Evolutionary conservation across 2,888 invertebrate species (phyloP).

Genomic region (Cetonia aurata): DNA sequence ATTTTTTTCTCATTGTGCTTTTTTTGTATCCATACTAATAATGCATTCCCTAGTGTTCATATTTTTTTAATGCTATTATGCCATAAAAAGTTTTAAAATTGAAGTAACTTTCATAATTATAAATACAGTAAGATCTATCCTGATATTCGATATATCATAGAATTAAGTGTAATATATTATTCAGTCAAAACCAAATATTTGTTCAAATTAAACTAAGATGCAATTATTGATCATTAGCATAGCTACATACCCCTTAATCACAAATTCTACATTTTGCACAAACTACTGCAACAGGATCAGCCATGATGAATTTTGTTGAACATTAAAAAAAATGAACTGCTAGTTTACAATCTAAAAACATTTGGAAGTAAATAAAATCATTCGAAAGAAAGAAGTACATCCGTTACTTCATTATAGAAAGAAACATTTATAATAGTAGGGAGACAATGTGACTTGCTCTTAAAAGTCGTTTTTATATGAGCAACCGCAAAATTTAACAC

Average conservation of each 20-base stretch:
- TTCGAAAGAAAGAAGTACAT: not conserved
- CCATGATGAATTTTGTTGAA: slow-evolving; percentile 8
- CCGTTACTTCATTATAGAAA: not conserved
- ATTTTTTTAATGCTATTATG: too few relatives aligned
- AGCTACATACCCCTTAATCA: not conserved
- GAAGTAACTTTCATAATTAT: not conserved
- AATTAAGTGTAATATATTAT: too few relatives aligned
- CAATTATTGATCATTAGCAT: not conserved
- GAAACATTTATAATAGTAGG: not conserved
- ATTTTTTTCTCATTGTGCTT: not conserved
- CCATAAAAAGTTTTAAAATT: not conserved
- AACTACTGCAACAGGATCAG: slow-evolving; percentile 2
- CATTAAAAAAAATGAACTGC: too few relatives aligned
- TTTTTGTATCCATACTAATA: not conserved
- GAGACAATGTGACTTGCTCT: slow-evolving; percentile 20
- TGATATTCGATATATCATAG: not conserved
- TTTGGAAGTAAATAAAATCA: not conserved
- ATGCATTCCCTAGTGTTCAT: not conserved
- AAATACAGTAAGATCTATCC: not conserved
- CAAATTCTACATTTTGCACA: slow-evolving; percentile 6
- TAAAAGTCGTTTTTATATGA: slow-evolving; percentile 35
- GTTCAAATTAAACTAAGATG: not conserved
- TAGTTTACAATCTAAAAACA: not conserved
- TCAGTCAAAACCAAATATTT: too few relatives aligned
- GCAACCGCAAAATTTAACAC: slow-evolving; percentile 44